phyloP scores from a whole-genome alignment of 2,113 vertebrate genomes.

The Cynopterus brachyotis region DNA sequence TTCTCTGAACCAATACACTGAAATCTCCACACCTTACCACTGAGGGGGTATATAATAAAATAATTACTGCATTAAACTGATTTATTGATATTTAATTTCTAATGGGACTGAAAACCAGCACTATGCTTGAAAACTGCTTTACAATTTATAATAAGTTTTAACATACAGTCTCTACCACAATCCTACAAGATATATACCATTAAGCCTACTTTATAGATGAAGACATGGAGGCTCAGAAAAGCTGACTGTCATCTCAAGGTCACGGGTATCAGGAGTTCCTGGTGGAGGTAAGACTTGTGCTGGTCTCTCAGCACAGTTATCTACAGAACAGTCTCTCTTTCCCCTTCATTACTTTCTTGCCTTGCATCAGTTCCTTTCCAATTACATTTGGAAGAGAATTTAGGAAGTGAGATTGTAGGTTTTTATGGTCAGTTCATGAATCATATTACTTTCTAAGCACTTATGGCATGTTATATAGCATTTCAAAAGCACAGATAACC shows the following conservation, averaged over 20 bases:
- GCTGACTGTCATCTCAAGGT: neutral
- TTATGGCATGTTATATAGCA: neutral
- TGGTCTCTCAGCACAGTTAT: neutral
- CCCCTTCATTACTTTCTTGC: neutral
- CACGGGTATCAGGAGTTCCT: neutral
- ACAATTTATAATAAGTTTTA: neutral
- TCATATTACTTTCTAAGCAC: conserved; percentile 9
- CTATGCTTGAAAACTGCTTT: neutral
- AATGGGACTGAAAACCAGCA: neutral
- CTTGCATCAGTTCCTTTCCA: neutral
- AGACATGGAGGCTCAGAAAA: neutral
- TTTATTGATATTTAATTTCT: neutral
- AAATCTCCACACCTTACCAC: neutral
- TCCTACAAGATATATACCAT: neutral
- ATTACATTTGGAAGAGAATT: conserved; percentile 28
- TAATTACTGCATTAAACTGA: neutral
- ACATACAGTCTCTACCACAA: neutral
- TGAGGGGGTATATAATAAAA: neutral
- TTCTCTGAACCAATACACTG: neutral
- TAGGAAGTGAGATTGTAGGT: neutral
- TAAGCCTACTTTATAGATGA: neutral
- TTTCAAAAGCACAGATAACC: neutral
- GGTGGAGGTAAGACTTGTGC: accelerated
- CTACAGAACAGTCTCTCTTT: neutral
- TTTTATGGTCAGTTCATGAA: neutral